Evolutionary conservation across 2,797 vertebrate genomes (phyloP).

Genomic region (Smutsia gigantea): DNA sequence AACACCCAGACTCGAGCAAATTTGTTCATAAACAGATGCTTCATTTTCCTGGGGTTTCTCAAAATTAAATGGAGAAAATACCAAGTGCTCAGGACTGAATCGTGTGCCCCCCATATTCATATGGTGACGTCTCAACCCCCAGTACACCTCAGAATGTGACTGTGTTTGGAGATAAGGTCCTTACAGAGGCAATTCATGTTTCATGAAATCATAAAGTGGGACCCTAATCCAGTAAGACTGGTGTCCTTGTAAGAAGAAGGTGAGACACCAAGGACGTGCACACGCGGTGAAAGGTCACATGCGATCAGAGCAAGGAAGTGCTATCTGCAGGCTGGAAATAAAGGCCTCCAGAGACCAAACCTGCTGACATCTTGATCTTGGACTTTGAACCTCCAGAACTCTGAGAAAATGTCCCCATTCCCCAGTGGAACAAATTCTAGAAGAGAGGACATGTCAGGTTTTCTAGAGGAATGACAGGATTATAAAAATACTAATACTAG

Average conservation of each 20-base stretch:
- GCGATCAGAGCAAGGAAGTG: not conserved
- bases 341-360: not conserved
- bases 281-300: not conserved
- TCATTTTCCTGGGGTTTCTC: not conserved
- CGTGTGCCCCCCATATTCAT: not conserved
- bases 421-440: not conserved
- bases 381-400: not conserved
- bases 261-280: not conserved
- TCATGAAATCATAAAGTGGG: not conserved
- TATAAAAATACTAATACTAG: not conserved
- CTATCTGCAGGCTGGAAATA: not conserved
- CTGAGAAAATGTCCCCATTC: not conserved
- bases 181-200: not conserved
- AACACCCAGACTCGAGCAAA: not conserved
- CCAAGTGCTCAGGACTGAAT: not conserved
- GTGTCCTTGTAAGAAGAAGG: not conserved
- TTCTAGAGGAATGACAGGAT: not conserved
- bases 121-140: not conserved
- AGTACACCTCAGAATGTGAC: not conserved
- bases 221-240: not conserved
- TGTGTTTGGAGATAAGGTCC: not conserved
- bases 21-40: not conserved
- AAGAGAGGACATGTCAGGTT: not conserved
- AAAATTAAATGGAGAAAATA: not conserved
- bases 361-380: not conserved